These are phyloP conservation scores for Odontocerum albicorne DNA, from an alignment of 2,888 invertebrate species.

Conservation along the genomic window DNA sequence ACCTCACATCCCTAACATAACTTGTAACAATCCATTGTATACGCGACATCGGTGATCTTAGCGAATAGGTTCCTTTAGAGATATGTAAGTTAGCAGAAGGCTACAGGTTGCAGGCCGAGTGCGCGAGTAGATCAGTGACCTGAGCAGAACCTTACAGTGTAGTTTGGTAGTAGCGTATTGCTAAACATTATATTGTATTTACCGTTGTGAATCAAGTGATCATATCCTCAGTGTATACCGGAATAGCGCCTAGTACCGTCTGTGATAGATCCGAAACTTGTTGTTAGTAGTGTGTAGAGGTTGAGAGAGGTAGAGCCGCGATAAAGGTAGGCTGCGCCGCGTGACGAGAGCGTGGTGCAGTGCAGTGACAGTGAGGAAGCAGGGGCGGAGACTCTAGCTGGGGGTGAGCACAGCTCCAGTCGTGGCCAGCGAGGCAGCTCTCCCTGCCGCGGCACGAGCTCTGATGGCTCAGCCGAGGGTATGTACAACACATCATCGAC, in stretches of 20 bases:
- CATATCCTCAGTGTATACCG: slow-evolving; percentile 32
- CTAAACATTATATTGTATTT: no score
- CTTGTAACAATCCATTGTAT: slow-evolving; percentile 34
- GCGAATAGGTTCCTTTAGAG: slow-evolving; percentile 19
- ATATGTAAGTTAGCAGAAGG: no score
- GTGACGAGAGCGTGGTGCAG: slow-evolving; percentile 5
- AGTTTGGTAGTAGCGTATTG: no score
- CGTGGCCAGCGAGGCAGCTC: slow-evolving; percentile 60
- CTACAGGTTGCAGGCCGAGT: slow-evolving; percentile 3
- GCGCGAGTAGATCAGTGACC: background rate
- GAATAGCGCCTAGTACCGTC: slow-evolving; percentile 20
- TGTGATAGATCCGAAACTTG: slow-evolving; percentile 13
- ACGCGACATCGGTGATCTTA: slow-evolving; percentile 39
- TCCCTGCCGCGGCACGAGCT: slow-evolving; percentile 71
- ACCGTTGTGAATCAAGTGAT: no score
- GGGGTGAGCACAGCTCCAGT: no score
- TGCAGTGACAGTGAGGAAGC: slow-evolving; percentile 3
- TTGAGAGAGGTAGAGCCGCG: no score
- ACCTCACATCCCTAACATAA: slow-evolving; percentile 37
- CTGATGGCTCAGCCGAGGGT: slow-evolving; percentile 91
- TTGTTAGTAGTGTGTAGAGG: no score
- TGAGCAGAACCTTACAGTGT: slow-evolving; percentile 1
- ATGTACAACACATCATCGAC: slow-evolving; percentile 51
- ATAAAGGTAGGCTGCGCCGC: no score
- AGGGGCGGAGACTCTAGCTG: no score